These are phyloP conservation scores for Schlechtendalia chinensis DNA, from an alignment of 1,140 invertebrate genomes.

Conservation along the genomic window DNA sequence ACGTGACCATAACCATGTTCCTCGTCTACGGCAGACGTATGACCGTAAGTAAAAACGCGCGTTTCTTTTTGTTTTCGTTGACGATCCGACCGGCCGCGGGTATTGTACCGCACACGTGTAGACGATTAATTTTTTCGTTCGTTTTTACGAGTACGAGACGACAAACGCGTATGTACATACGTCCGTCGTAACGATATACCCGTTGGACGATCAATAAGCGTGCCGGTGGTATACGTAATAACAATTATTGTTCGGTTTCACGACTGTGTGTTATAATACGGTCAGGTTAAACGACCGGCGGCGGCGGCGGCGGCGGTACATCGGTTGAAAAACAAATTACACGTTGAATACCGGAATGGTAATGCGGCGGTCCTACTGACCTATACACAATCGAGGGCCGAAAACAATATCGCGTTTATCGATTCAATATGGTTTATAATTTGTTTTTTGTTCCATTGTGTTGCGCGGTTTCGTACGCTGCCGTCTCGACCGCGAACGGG, in stretches of 20 bases:
- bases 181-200: not conserved
- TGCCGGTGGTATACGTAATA: not conserved
- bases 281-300: too few species aligned
- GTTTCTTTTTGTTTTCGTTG: too few species aligned
- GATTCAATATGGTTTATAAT: constrained; percentile 21
- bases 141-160: too few species aligned
- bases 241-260: not conserved
- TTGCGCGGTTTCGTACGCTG: not conserved
- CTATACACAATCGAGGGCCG: constrained; percentile 35
- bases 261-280: not conserved
- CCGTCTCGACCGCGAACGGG: not conserved
- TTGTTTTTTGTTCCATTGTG: constrained; percentile 16
- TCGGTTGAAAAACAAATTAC: constrained; percentile 30
- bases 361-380: constrained; percentile 39
- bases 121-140: too few species aligned
- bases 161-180: not conserved
- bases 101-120: too few species aligned
- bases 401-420: constrained; percentile 38
- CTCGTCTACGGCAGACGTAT: not conserved
- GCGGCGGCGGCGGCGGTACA: not conserved
- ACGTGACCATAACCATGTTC: too few species aligned
- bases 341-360: constrained; percentile 40
- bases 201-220: too few species aligned
- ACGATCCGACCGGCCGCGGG: too few species aligned
- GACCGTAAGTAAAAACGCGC: constrained; percentile 16